Base-by-base conservation (phyloP, 53 echinoderm and acorn worm species). In the Temnopleurus reevesii region DNA sequence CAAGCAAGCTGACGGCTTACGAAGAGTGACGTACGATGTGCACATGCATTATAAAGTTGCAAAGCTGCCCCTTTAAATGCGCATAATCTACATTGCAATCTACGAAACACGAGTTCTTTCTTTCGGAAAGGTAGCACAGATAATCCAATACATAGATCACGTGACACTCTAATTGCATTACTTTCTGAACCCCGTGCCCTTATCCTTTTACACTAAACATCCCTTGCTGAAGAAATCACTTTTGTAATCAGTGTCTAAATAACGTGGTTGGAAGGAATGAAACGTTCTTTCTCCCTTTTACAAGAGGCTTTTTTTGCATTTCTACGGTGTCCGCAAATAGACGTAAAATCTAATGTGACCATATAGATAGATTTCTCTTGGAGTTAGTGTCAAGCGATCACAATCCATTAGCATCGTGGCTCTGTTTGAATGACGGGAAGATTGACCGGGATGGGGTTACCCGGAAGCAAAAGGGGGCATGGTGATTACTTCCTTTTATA, bases 51-150 rank as follows among this genome's bases (percentile, higher is more conserved):
- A 36, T 71, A 41, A 41, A 41, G n/a, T 71, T 41, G 36, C 71
- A 71, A 71, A 71, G 36, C 63, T 71, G 71, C 19, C 43, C 71
- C 71, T 71, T 71, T 63, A 63, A 63, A 71, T 71, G 43, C 71
- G 41, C 71, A 63, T 71, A 71, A 71, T 71, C 71, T 71, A 71
- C 71, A 36, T 71, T 38, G 41, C 71, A 38, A 71, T 71, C 71
- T 71, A 21, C 19, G 71, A 71, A 71, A 71, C 71, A 41, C 1
- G 71, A 71, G 71, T 41, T 38, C 71, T 33, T 18, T 71, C 71
- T 71, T 41, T 41, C 41, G 71, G 71, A 71, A 71, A 71, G 71
- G 71, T 71, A 71, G 41, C 71, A 38, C 7, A 71, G 71, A 63
- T 71, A 71, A 71, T 71, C 71, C 71, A 71, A 71, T 71, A 71